Base-by-base conservation (phyloP, 2,797 vertebrate genomes). In the Thamnophis elegans region DNA sequence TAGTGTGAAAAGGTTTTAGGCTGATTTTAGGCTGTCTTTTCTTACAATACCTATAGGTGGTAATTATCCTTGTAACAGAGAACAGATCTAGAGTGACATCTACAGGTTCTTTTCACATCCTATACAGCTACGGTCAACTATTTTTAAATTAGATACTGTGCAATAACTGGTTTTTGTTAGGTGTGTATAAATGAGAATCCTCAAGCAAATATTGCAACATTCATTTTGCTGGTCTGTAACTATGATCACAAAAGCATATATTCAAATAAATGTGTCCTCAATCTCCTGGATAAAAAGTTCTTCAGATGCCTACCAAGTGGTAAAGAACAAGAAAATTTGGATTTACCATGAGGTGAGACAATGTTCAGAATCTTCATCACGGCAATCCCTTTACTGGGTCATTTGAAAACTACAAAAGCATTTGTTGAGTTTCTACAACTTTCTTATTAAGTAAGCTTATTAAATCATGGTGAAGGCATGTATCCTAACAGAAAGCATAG, bases 51-150 rank as follows among this genome's bases (percentile, higher is more conserved):
- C 73, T 82, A 47, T 47, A 82, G 22, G 12, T 47, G 36, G 36
- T 82, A 82, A 82, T 82, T 25, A 82, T 82, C 73, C 36, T 82
- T 82, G 42, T 36, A 26, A 9, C 54, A 58, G 11, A 58, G 25
- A 87, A 32, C 60, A 87, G 53, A 42, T 58, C 88, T 73, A 14
- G 32, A 47, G 92, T 86, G 88, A 92, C 92, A 92, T 68, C 92
- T 87, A 26, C 88, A 68, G 92, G 53, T 20, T 22, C 36, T 42
- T 1, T 18, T 89, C 16, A 25, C 51, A 89, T 1, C 13, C 56
- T 36, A 3, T 16, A 54, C 53, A 82, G 42, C 8, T 32, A 92
- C 22, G 2, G 10, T 82, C 73, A 47, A 82, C 73, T 1, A 25
- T 47, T 82, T 42, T 47, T 25, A 82, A 47, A 82, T 47, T 78